Percentiles rank a stretch among this genome's conserved stretches.
Conservation (phyloP, 2,797 vertebrate species). For the Anomalospiza imberbis region DNA sequence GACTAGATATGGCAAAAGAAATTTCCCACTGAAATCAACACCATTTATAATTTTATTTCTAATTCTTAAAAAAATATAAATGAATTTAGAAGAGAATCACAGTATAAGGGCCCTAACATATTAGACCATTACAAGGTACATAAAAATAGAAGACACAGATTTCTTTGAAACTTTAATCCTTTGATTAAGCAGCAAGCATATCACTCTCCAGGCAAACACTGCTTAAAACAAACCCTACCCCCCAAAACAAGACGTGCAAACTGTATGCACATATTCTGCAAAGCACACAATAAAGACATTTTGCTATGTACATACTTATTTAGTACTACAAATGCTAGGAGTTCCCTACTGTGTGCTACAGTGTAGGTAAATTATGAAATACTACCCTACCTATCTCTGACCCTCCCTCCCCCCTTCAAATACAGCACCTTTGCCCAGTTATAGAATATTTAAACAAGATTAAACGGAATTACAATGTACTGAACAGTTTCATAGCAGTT, state of each 20-base stretch:
- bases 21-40: constrained; percentile 67
- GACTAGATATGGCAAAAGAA: constrained; percentile 63
- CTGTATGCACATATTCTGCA: constrained; percentile 79
- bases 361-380: constrained; percentile 68
- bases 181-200: constrained; percentile 83
- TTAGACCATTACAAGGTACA: constrained; percentile 74
- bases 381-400: constrained; percentile 66
- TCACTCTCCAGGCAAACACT: constrained; percentile 81
- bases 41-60: constrained; percentile 73
- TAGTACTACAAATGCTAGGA: constrained; percentile 71
- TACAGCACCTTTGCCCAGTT: constrained; percentile 71
- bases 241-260: constrained; percentile 77
- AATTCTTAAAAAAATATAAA: constrained; percentile 76
- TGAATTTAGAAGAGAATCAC: constrained; percentile 77
- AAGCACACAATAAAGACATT: constrained; percentile 80
- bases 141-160: constrained; percentile 81
- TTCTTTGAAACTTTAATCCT: constrained; percentile 83
- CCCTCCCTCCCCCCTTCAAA: constrained; percentile 65
- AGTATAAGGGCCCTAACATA: constrained; percentile 78
- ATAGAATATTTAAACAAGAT: constrained; percentile 62
- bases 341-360: constrained; percentile 75
- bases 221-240: constrained; percentile 71
- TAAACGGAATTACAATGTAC: constrained; percentile 70
- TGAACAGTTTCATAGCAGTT: constrained; percentile 64
- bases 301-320: constrained; percentile 75